Conservation (phyloP, 2,888 invertebrate species). For the Phorcus lineatus region DNA sequence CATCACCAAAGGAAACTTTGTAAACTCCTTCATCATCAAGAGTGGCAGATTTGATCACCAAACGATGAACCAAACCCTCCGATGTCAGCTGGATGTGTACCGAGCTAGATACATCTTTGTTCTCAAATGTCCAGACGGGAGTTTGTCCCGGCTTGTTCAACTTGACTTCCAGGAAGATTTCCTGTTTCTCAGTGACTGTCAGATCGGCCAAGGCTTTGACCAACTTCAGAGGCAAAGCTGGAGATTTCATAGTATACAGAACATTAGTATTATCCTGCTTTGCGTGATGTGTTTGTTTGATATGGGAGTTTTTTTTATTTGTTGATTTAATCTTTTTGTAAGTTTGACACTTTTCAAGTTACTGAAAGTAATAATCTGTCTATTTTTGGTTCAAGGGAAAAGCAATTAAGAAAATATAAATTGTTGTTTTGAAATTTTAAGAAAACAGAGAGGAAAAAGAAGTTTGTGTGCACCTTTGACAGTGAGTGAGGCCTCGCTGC, state of each 20-base stretch:
- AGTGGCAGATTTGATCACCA: conserved; percentile 57
- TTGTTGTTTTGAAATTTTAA: too few relatives aligned
- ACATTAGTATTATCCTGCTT: background rate
- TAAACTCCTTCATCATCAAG: conserved; percentile 66
- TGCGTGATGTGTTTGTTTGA: background rate
- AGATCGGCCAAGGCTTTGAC: conserved; percentile 53
- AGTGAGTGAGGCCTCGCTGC: conserved; percentile 54
- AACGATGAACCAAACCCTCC: conserved; percentile 78
- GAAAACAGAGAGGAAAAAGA: too few relatives aligned
- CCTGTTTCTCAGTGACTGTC: conserved; percentile 53
- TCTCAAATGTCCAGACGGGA: conserved; percentile 88
- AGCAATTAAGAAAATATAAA: too few relatives aligned
- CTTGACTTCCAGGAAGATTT: conserved; percentile 77
- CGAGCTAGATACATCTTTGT: conserved; percentile 84
- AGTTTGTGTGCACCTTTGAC: conserved; percentile 55
- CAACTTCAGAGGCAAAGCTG: conserved; percentile 59
- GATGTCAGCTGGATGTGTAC: conserved; percentile 88
- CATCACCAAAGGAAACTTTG: conserved; percentile 58
- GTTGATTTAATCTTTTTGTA: too few relatives aligned
- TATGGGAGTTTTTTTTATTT: too few relatives aligned
- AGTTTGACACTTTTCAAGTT: too few relatives aligned
- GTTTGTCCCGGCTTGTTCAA: conserved; percentile 94
- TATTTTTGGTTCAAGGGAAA: too few relatives aligned
- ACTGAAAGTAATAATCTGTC: too few relatives aligned
- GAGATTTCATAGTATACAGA: conserved; percentile 9